phyloP scores from a whole-genome alignment of 1,140 invertebrate genomes.

The Penaeus indicus region DNA sequence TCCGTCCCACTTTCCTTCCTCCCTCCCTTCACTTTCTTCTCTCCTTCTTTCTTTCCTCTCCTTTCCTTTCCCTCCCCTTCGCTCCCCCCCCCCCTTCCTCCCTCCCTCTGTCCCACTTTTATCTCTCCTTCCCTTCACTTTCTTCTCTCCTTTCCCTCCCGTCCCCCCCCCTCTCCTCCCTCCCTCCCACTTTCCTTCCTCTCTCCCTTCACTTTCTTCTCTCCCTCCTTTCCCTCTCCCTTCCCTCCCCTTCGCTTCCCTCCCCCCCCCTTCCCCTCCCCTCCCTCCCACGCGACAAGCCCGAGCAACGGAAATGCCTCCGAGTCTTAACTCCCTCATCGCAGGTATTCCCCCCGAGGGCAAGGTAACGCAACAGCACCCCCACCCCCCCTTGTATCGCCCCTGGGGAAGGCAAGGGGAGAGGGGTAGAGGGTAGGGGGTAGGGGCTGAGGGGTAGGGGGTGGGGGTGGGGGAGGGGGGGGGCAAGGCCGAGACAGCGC shows the following conservation, averaged over 20 bases:
- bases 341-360: background rate
- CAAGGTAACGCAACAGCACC: background rate
- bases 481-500: too few relatives aligned
- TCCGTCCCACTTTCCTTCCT: background rate
- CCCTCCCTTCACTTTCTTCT: background rate
- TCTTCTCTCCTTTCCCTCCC: background rate
- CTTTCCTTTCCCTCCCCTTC: background rate
- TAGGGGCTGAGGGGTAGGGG: too few relatives aligned
- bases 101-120: background rate
- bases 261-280: background rate
- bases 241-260: background rate
- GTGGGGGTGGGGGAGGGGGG: too few relatives aligned
- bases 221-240: background rate
- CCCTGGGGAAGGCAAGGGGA: too few relatives aligned
- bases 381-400: background rate
- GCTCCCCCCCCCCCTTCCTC: too few relatives aligned
- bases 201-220: background rate
- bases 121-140: background rate
- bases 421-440: too few relatives aligned
- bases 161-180: background rate
- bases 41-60: background rate
- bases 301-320: background rate
- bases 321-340: background rate
- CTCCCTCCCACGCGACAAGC: background rate
- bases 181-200: background rate